Evolutionary conservation across 2,888 invertebrate species (phyloP), one percentile per base, ranked within the genome.

Genomic region (Campoletis raptor): DNA sequence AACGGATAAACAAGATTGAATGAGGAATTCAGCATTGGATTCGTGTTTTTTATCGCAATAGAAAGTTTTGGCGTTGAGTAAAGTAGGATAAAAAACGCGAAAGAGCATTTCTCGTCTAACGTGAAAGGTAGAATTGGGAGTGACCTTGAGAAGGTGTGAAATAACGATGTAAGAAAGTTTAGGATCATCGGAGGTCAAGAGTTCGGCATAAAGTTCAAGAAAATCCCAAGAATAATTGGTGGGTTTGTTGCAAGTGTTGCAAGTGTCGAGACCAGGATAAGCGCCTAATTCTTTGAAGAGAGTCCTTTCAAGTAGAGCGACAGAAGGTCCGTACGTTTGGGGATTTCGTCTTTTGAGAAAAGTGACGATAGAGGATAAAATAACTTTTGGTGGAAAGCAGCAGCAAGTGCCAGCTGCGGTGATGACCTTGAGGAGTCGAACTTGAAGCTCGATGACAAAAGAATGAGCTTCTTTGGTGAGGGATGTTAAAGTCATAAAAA

Each of bases 281-380:
- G 96, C 96, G 0, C 96, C 96, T 24, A 96, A 91, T 89, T 96
- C 96, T 3, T 95, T 95, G 90, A 96, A 96, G 4, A 96, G 95
- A 0, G 95, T 95, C 70, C 95, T 95, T 89, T 96, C 96, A 18
- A 96, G 90, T 0, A 96, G 93, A 24, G 95, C 95, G 9, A 96
- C 94, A 15, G 95, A 95, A 0, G 91, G 92, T 0, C 80, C 89
- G 48, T 94, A 93, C 0, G 91, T 91, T 40, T 89, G 89, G 0
- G 84, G 61, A 24, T 87, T 85, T 0, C 90, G 85, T 73, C 92
- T 92, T 45, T 93, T 93, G 91, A 96, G 94, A 54, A 96, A 93
- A 24, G 95, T 92, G 0, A 96, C 95, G 15, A 95, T 92, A 88
- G 94, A 95, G 79, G 95, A 94, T 92, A 96, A 94, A 0, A 96